Base-by-base conservation (phyloP, 2,888 invertebrate species). In the Muscina levida region DNA sequence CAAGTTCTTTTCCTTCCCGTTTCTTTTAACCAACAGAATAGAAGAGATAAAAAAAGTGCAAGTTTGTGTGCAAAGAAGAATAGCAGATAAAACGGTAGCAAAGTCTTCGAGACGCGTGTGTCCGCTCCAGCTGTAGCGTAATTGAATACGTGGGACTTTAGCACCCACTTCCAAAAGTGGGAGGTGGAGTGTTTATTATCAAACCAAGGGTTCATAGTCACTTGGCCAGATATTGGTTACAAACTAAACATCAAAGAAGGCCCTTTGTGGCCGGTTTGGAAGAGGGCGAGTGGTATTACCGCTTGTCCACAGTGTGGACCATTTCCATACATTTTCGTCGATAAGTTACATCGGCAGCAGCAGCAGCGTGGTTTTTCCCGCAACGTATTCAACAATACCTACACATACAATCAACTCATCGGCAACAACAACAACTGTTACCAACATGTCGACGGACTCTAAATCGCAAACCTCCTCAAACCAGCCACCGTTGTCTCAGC, bases 201-300 rank as follows among this genome's bases (percentile, higher is more conserved):
- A n/a, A n/a, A n/a, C n/a, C 39, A 15, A 8, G 8, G 22, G 77
- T 82, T 84, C 84, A 84, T 83, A 75, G 82, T 83, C 83, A 82
- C 83, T 83, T 82, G 82, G 84, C 78, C 83, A 81, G 70, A 83
- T 85, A 75, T 85, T 85, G 86, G 86, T 82, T 83, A 82, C 85
- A 82, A 62, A 57, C 83, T 71, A 76, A 76, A 65, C 53, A 70
- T 77, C 68, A 5, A n/a, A 8, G 31, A 46, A 67, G 82, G 85
- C 84, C 85, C 84, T 65, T 48, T 67, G 77, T 79, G 83, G 84
- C 83, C 83, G 53, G 15, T 31, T 31, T 48, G 62, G 31, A 31
- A 31, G 4, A 31, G 31, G 8, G 8, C 31, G 8, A 31, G 31
- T 31, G 31, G 31, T 31, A n/a, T n/a, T n/a, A n/a, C n/a, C n/a